Evolutionary conservation across 92 coral and sea anemone genomes (phyloP), one percentile per base, ranked within the genome.

Genomic region (Paramuricea clavata): DNA sequence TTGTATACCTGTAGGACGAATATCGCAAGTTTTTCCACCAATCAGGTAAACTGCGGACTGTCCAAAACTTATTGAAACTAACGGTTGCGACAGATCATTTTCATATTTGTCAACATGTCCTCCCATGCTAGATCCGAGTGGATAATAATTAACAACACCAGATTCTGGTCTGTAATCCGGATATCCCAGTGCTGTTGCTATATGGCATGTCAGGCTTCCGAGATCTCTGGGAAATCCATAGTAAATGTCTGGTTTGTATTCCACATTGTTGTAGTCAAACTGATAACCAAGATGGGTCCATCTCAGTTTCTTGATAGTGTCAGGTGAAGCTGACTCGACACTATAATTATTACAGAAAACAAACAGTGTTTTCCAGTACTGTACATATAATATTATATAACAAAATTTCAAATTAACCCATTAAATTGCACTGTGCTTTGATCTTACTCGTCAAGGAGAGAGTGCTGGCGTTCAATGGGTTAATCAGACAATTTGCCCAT

Each of bases 41-140:
- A 97, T 94, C 43, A 97, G 89, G 71, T 94, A 97, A 85, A 97
- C 93, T 26, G 99, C 99, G 61, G 98, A 83, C 83, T 94, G 99
- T 70, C 99, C 99, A 97, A 97, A 97, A 57, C 98, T 97, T 81
- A 97, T 79, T 30, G 99, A 96, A 36, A 96, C 90, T 60, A 96
- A 69, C 10, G 99, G 99, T 98, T 98, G 95, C 10, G 98, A 93
- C 15, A 96, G 92, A 81, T 96, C 99, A 3, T 93, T 83, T 81
- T 96, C 99, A 90, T 94, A 94, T 36, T 96, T 98, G 70, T 96
- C 99, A 27, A 98, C 95, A 79, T 96, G 99, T 22, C 99, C 99
- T 59, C 99, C 99, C 99, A 96, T 96, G 27, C 98, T 93, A 49
- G 93, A 88, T 27, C 98, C 97, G 19, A 94, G 89, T 26, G 99